Conservation (phyloP, 1,140 invertebrate species). For the Trypoxylus dichotomus region DNA sequence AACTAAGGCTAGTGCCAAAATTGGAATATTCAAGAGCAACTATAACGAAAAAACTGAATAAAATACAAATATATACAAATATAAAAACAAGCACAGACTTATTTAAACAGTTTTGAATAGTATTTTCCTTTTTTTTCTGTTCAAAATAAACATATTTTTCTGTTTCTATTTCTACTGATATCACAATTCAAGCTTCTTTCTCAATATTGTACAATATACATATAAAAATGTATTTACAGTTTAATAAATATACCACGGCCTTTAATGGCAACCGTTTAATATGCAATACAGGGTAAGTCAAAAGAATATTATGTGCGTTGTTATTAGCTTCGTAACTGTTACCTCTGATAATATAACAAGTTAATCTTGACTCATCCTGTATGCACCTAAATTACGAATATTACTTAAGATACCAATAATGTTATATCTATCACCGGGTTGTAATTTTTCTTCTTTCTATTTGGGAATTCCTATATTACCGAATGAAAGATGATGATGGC, state of each 20-base stretch:
- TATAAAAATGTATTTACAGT: constrained; percentile 1
- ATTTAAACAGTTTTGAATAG: background rate
- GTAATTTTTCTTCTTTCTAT: too few relatives aligned
- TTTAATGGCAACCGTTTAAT: background rate
- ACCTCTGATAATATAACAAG: too few relatives aligned
- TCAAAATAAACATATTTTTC: background rate
- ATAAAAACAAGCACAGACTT: background rate
- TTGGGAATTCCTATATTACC: too few relatives aligned
- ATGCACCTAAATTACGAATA: too few relatives aligned
- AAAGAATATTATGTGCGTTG: too few relatives aligned
- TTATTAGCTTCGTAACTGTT: too few relatives aligned
- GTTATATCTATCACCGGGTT: too few relatives aligned
- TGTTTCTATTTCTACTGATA: constrained; percentile 23
- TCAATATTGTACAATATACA: constrained; percentile 13
- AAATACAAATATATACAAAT: background rate
- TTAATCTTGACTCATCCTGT: too few relatives aligned
- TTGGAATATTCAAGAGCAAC: background rate
- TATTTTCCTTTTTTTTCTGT: background rate
- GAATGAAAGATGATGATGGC: too few relatives aligned
- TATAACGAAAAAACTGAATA: background rate
- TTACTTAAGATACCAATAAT: too few relatives aligned
- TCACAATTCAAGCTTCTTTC: constrained; percentile 15
- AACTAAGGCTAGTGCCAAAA: background rate
- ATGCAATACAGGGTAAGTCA: too few relatives aligned
- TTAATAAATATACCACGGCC: background rate